A percentile compares a stretch with the other conserved stretches of the same genome.
Evolutionary conservation across 53 echinoderm and acorn worm species (phyloP).

Genomic region (Luidia sarsii): DNA sequence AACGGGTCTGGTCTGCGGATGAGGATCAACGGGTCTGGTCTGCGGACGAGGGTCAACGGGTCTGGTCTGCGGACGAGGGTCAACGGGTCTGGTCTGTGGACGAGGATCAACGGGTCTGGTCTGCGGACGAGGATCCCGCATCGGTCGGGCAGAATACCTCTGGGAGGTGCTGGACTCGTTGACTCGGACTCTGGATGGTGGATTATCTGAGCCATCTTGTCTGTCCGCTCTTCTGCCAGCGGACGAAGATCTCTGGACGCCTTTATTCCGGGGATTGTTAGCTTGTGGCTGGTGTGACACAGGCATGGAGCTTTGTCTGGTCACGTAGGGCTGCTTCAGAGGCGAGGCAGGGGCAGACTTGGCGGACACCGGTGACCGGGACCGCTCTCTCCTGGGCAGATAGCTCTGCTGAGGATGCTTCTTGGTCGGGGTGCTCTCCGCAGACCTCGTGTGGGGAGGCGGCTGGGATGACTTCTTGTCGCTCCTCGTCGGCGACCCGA

Average conservation of each 20-base stretch:
- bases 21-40: slow-evolving; percentile 8
- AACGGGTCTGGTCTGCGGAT: not conserved
- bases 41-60: slow-evolving; percentile 12
- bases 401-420: slow-evolving; percentile 22
- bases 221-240: not conserved
- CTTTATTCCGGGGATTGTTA: slow-evolving; percentile 6
- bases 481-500: not conserved
- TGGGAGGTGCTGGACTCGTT: not conserved
- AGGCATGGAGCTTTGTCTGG: slow-evolving; percentile 39
- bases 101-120: slow-evolving; percentile 11
- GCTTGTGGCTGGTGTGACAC: slow-evolving; percentile 2
- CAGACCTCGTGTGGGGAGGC: not conserved
- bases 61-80: not conserved
- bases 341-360: not conserved
- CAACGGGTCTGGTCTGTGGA: too few species aligned
- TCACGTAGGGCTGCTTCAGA: slow-evolving; percentile 23
- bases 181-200: not conserved
- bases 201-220: not conserved
- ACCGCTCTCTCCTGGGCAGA: not conserved
- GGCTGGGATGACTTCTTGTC: not conserved
- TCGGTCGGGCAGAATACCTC: not conserved
- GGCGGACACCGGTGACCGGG: not conserved
- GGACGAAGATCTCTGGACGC: slow-evolving; percentile 35
- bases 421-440: not conserved
- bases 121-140: slow-evolving; percentile 9